phyloP scores from a whole-genome alignment of 2,797 vertebrate genomes.

The Acanthurus leucopareius region DNA sequence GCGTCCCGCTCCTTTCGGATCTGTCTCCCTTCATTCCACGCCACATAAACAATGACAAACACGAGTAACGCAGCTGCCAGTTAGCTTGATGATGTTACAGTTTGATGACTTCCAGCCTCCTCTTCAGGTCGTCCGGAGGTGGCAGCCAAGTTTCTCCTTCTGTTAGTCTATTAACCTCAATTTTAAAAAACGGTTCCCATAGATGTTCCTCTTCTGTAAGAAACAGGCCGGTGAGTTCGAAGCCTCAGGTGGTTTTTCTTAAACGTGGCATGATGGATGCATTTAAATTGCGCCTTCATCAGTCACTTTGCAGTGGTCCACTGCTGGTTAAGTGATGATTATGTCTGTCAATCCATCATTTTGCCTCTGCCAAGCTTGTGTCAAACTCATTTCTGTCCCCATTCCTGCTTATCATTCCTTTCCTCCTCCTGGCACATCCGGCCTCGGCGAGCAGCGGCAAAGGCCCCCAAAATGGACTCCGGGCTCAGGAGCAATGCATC shows the following conservation, averaged over 20 bases:
- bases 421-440: constrained; percentile 9
- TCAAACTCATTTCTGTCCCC: constrained; percentile 31
- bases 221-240: background rate
- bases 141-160: constrained; percentile 15
- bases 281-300: constrained; percentile 9
- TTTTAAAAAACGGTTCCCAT: constrained; percentile 20
- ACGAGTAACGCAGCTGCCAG: constrained; percentile 31
- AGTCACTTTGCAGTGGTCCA: constrained; percentile 8
- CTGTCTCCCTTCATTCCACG: constrained; percentile 53
- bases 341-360: constrained; percentile 36
- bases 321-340: constrained; percentile 39
- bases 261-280: constrained; percentile 4
- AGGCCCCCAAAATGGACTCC: constrained; percentile 41
- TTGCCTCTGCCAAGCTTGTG: constrained; percentile 6
- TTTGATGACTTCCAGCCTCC: constrained; percentile 42
- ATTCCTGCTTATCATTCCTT: constrained; percentile 34
- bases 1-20: constrained; percentile 44
- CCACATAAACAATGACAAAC: constrained; percentile 58
- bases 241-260: constrained; percentile 13
- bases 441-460: constrained; percentile 3
- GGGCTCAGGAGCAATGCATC: constrained; percentile 34
- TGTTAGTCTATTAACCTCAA: constrained; percentile 32
- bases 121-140: constrained; percentile 4
- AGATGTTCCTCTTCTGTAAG: background rate
- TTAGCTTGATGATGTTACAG: constrained; percentile 45